A percentile compares a stretch with the other conserved stretches of the same genome.
Evolutionary conservation across 2,113 vertebrate genomes (phyloP).

Genomic region (Orcinus orca): DNA sequence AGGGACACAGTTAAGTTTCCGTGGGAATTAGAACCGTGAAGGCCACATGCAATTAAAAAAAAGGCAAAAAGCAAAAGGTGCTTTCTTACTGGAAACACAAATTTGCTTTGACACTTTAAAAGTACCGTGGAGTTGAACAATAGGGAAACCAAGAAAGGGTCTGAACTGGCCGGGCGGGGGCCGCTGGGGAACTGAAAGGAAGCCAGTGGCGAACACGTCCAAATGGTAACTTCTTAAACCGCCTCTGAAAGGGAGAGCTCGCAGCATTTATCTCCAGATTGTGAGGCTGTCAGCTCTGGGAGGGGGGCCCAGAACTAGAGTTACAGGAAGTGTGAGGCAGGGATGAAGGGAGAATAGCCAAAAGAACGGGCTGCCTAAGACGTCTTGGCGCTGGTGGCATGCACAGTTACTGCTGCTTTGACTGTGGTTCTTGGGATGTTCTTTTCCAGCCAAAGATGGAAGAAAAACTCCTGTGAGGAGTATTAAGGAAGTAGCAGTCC

Average conservation of each 20-base stretch:
- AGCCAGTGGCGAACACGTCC: background rate
- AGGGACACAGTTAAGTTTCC: conserved; percentile 47
- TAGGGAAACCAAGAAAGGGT: background rate
- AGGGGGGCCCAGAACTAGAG: background rate
- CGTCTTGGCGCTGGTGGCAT: background rate
- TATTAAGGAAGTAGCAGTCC: conserved; percentile 26
- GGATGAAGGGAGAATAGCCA: background rate
- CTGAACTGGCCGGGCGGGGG: rapidly evolving
- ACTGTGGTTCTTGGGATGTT: background rate
- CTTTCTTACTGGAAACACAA: conserved; percentile 33
- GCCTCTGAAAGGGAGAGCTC: background rate
- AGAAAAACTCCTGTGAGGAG: background rate
- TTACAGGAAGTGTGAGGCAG: background rate
- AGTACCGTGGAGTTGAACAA: background rate
- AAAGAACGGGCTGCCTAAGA: background rate
- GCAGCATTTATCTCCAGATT: background rate
- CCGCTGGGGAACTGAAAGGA: background rate
- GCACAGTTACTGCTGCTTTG: background rate
- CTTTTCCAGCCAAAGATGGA: background rate
- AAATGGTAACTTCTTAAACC: background rate
- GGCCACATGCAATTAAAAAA: conserved; percentile 41
- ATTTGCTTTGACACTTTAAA: conserved; percentile 14
- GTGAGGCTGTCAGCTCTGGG: conserved; percentile 46
- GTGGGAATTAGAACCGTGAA: conserved; percentile 63
- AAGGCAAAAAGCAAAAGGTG: conserved; percentile 66